Percentiles rank a stretch among this genome's conserved stretches.
Evolutionary conservation across 37 sponge, comb jelly and placozoan genomes (phyloP).

Genomic region (Cladorhizidae sp.): DNA sequence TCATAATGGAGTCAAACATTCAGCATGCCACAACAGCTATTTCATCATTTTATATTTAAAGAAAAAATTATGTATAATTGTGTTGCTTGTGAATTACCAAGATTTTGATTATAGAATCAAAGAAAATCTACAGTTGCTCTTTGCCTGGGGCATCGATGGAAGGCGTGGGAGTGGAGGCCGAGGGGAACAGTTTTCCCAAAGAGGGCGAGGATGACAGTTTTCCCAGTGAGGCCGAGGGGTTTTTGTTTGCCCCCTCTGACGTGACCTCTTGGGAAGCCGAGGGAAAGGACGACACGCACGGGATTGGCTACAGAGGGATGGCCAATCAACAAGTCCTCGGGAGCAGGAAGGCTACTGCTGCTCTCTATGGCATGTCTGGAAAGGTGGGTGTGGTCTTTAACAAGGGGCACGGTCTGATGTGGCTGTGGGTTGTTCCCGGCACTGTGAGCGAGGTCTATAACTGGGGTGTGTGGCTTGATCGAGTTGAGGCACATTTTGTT

Average conservation of each 20-base stretch:
- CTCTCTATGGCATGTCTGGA: constrained; percentile 82
- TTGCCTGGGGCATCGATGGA: constrained; percentile 9
- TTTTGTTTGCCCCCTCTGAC: constrained; percentile 80
- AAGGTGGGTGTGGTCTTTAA: constrained; percentile 56
- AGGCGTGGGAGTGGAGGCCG: neutral
- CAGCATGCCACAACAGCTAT: too few relatives aligned
- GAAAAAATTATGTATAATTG: too few relatives aligned
- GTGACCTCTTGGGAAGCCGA: constrained; percentile 45
- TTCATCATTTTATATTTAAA: too few relatives aligned
- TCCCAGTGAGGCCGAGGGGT: constrained; percentile 15
- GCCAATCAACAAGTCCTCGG: constrained; percentile 23
- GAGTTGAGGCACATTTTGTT: too few relatives aligned
- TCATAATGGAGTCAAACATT: too few relatives aligned
- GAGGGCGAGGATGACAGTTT: neutral
- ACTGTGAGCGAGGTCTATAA: neutral
- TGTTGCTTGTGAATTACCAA: too few relatives aligned
- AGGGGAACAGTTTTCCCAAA: neutral
- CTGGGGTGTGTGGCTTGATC: neutral
- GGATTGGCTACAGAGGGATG: constrained; percentile 83
- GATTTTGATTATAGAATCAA: neutral
- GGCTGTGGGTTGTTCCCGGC: too few relatives aligned
- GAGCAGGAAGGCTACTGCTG: constrained; percentile 17
- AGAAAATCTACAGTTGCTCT: constrained; percentile 58
- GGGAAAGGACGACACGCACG: constrained; percentile 80
- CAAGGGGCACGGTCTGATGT: too few relatives aligned